Conservation (phyloP, 2,888 invertebrate species). For the Lycaena phlaeas region DNA sequence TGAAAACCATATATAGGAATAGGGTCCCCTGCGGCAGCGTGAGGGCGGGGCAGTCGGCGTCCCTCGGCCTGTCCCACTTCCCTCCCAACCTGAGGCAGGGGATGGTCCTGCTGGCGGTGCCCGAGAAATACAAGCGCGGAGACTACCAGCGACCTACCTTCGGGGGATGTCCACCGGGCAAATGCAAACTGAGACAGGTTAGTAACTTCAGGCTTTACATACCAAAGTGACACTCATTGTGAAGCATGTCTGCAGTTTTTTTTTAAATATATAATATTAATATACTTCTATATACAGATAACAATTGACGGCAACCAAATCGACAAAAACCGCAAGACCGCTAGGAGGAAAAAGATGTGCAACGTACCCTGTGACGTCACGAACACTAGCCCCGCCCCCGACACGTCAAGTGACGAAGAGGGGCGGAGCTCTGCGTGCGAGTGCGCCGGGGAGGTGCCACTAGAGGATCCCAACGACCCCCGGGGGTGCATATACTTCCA, state of each 20-base stretch:
- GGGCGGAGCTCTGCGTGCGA: slow-evolving; percentile 28
- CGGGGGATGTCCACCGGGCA: slow-evolving; percentile 27
- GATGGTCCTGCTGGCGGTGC: slow-evolving; percentile 83
- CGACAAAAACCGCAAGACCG: slow-evolving; percentile 22
- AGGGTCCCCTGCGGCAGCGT: slow-evolving; percentile 91
- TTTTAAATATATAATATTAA: too few species aligned
- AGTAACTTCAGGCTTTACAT: slow-evolving; percentile 3
- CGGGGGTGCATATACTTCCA: slow-evolving; percentile 77
- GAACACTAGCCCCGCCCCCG: slow-evolving; percentile 3
- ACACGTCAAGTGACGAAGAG: slow-evolving; percentile 14
- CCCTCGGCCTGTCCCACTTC: slow-evolving; percentile 79
- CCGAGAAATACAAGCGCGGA: slow-evolving; percentile 28
- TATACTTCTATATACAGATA: too few species aligned
- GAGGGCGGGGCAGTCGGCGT: slow-evolving; percentile 92
- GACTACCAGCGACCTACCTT: slow-evolving; percentile 20
- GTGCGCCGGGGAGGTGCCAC: slow-evolving; percentile 34
- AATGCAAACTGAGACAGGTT: slow-evolving; percentile 27
- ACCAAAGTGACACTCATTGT: too few species aligned
- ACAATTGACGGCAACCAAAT: not conserved
- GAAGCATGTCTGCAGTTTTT: too few species aligned
- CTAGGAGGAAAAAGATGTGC: slow-evolving; percentile 19
- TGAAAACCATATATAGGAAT: slow-evolving; percentile 92
- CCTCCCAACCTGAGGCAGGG: slow-evolving; percentile 82
- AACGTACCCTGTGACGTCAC: slow-evolving; percentile 5
- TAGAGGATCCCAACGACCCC: slow-evolving; percentile 64